Evolutionary conservation across 2,113 vertebrate species (phyloP).

Genomic region (Phyllostomus discolor): DNA sequence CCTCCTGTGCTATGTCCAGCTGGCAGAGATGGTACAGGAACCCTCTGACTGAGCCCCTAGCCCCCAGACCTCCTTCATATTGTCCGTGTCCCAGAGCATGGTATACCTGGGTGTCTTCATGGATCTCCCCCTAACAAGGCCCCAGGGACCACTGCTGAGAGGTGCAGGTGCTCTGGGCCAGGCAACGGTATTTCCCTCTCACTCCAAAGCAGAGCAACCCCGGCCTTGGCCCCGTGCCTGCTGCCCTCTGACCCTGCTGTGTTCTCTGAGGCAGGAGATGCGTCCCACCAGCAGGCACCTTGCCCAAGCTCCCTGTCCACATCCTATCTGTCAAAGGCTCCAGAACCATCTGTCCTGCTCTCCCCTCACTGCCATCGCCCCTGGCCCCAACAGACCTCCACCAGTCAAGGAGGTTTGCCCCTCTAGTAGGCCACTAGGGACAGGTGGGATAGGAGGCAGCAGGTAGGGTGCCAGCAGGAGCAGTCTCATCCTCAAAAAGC

Average conservation of each 20-base stretch:
- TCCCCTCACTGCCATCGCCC: neutral
- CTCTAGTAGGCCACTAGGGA: neutral
- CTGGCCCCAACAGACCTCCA: neutral
- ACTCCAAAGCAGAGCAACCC: neutral
- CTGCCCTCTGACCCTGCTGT: accelerated
- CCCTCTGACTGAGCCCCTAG: neutral
- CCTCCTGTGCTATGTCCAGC: neutral
- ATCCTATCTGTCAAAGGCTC: neutral
- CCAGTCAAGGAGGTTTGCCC: neutral
- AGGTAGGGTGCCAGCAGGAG: neutral
- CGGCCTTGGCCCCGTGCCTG: neutral
- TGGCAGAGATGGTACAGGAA: neutral
- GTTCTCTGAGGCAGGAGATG: neutral
- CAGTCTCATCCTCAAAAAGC: neutral
- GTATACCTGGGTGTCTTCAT: neutral
- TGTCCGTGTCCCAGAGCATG: neutral
- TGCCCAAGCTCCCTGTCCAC: neutral
- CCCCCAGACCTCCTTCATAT: neutral
- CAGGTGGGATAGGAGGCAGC: neutral
- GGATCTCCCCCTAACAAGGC: too few relatives aligned
- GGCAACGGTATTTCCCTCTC: neutral
- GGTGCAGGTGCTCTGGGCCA: accelerated
- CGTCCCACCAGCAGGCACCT: neutral
- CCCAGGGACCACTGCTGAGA: neutral
- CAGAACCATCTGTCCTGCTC: neutral